Percentiles rank a stretch among this genome's conserved stretches.
Conservation (phyloP, 2,888 invertebrate genomes). For the Perizoma flavofasciatum region DNA sequence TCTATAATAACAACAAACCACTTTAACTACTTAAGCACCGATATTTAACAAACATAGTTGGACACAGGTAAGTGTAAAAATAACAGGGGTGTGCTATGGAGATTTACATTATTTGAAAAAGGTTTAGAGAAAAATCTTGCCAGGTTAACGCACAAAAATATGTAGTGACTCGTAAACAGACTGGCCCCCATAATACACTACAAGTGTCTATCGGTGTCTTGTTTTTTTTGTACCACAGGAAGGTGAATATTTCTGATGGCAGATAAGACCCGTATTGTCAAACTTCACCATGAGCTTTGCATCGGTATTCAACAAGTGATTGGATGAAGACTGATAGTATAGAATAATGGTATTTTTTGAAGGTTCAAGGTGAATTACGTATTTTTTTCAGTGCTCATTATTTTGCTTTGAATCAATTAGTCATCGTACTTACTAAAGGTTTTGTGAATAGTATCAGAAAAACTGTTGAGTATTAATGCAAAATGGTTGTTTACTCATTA, state of each 20-base stretch:
- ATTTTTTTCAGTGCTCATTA: constrained; percentile 5
- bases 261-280: constrained; percentile 74
- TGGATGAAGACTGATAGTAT: constrained; percentile 36
- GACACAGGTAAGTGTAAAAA: too few species aligned
- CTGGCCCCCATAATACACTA: constrained; percentile 59
- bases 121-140: too few species aligned
- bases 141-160: too few species aligned
- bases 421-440: not conserved
- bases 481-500: too few species aligned
- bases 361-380: constrained; percentile 37
- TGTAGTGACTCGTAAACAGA: too few species aligned
- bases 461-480: too few species aligned
- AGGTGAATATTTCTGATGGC: constrained; percentile 47
- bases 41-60: too few species aligned
- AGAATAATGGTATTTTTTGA: constrained; percentile 26
- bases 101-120: too few species aligned
- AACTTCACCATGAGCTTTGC: constrained; percentile 28
- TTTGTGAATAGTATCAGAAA: not conserved
- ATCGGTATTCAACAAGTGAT: constrained; percentile 42
- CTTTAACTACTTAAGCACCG: too few species aligned
- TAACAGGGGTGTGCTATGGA: too few species aligned
- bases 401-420: not conserved
- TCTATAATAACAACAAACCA: too few species aligned
- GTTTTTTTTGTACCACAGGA: constrained; percentile 41
- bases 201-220: constrained; percentile 62